Evolutionary conservation across 2,888 invertebrate genomes (phyloP).

Genomic region (Campoplex nolae): DNA sequence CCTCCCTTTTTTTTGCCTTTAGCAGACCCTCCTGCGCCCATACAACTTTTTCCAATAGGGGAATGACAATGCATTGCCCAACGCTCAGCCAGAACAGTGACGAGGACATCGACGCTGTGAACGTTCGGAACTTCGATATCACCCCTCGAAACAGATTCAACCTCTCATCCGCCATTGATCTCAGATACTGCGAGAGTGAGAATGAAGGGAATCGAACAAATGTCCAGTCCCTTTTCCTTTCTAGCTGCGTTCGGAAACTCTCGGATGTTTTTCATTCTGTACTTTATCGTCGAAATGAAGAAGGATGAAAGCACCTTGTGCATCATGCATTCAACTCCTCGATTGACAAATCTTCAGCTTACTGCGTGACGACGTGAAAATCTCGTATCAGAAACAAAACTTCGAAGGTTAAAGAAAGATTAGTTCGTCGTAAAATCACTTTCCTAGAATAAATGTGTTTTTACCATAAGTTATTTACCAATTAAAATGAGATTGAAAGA

Average conservation of each 20-base stretch:
- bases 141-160: conserved; percentile 63
- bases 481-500: background rate
- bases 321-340: conserved; percentile 12
- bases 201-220: conserved; percentile 3
- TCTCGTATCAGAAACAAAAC: background rate
- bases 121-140: conserved; percentile 44
- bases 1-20: background rate
- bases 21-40: background rate
- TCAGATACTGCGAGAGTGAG: conserved; percentile 13
- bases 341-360: background rate
- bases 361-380: background rate
- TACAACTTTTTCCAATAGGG: conserved; percentile 40
- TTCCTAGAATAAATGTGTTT: background rate
- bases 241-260: conserved; percentile 7
- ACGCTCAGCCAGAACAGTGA: conserved; percentile 1
- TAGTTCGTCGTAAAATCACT: background rate
- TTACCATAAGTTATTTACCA: background rate
- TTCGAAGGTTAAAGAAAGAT: background rate
- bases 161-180: conserved; percentile 66
- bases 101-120: conserved; percentile 14
- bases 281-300: conserved; percentile 46
- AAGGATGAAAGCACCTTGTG: conserved; percentile 27
- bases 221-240: conserved; percentile 20
- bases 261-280: conserved; percentile 27
- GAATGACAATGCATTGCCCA: conserved; percentile 44